Conservation (phyloP, 2,888 invertebrate genomes). For the Xestia c-nigrum region DNA sequence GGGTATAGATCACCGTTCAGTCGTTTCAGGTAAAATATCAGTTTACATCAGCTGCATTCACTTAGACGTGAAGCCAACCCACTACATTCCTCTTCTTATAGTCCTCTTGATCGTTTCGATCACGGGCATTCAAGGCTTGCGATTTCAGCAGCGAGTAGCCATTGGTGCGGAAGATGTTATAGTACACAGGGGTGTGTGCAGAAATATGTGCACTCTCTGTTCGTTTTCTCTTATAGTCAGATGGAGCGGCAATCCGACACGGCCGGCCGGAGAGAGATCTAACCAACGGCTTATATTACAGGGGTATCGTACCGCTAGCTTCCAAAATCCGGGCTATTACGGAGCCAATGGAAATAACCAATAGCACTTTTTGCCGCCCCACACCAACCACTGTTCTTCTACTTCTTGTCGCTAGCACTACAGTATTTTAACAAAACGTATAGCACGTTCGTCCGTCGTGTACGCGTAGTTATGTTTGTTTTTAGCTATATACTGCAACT, state of each 20-base stretch:
- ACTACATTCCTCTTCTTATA: not conserved
- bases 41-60: not conserved
- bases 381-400: no score
- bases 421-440: not conserved
- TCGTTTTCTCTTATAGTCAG: not conserved
- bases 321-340: no score
- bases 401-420: not conserved
- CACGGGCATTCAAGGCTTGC: no score
- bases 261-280: no score
- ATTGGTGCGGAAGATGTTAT: not conserved
- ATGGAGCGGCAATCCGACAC: not conserved
- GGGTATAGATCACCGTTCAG: no score
- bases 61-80: not conserved
- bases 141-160: not conserved
- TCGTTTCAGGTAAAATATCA: not conserved
- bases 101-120: not conserved
- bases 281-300: no score
- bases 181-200: not conserved
- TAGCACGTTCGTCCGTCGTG: no score
- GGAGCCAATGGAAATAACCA: not conserved
- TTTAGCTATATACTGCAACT: no score
- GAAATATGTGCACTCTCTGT: not conserved
- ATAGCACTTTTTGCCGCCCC: not conserved
- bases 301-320: no score
- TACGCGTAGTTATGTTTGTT: no score